Conservation (phyloP, 2,113 vertebrate genomes). For the Silurus asotus region DNA sequence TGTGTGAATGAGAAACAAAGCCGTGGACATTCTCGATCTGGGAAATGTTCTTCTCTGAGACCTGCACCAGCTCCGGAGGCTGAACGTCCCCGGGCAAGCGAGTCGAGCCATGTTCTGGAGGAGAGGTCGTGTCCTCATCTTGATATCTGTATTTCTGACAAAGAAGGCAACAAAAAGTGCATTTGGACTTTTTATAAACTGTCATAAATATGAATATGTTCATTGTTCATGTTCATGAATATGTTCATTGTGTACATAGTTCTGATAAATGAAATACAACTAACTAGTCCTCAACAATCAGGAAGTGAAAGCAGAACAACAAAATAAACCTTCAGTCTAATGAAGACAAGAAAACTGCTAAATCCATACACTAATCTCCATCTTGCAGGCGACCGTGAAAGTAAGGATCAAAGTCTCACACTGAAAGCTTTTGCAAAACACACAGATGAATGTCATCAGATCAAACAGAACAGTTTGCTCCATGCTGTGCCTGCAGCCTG, state of each 20-base stretch:
- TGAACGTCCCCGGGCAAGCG: slow-evolving; percentile 75
- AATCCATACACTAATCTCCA: slow-evolving; percentile 30
- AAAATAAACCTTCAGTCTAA: neutral
- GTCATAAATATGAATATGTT: neutral
- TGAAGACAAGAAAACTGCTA: neutral
- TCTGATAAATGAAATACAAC: neutral
- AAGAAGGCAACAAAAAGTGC: neutral
- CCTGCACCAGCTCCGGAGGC: slow-evolving; percentile 88
- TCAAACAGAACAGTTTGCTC: slow-evolving; percentile 37
- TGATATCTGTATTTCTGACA: slow-evolving; percentile 84
- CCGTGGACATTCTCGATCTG: slow-evolving; percentile 93
- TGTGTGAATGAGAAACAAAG: slow-evolving; percentile 91
- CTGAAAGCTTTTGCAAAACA: slow-evolving; percentile 30
- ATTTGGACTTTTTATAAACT: neutral
- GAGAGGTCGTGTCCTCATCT: slow-evolving; percentile 78
- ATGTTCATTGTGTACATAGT: neutral
- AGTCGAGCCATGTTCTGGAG: slow-evolving; percentile 77
- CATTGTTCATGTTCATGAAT: neutral
- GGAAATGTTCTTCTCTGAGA: slow-evolving; percentile 90
- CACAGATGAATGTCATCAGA: slow-evolving; percentile 38
- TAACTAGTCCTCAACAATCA: neutral
- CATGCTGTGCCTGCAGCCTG: slow-evolving; percentile 24
- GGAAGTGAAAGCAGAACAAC: neutral
- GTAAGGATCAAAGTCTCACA: slow-evolving; percentile 21
- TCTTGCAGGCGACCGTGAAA: neutral